These are phyloP conservation scores for Microcebus ravelobensis DNA, from an alignment of 2,113 vertebrate species.

Conservation along the genomic window DNA sequence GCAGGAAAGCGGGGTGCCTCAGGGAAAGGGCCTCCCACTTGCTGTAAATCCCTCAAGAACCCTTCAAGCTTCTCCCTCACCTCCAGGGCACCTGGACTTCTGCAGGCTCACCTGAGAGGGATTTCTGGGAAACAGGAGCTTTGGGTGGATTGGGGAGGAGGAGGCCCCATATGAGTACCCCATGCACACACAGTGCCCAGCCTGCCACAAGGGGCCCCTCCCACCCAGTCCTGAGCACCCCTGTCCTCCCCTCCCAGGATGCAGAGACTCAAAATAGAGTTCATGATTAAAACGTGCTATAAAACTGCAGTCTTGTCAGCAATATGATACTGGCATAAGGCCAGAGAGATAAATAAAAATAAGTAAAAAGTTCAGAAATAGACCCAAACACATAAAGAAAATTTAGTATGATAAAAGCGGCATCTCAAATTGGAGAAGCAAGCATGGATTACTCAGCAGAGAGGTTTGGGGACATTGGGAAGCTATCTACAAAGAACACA, in stretches of 20 bases:
- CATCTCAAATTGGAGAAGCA: background rate
- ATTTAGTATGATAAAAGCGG: background rate
- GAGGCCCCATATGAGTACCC: too few relatives aligned
- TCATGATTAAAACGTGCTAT: background rate
- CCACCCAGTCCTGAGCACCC: background rate
- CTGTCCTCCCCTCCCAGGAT: background rate
- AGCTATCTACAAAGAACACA: background rate
- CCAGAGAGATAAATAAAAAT: background rate
- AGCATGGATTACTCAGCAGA: background rate
- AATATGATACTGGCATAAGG: background rate
- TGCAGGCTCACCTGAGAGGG: background rate
- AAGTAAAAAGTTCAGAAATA: constrained; percentile 40
- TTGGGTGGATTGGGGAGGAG: background rate
- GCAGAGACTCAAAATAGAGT: background rate
- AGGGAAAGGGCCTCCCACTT: background rate
- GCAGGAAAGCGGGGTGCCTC: background rate
- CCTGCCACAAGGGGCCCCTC: background rate
- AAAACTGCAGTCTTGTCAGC: constrained; percentile 8
- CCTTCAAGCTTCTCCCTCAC: background rate
- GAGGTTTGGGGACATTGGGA: background rate
- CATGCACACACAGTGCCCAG: background rate
- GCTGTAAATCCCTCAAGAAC: background rate
- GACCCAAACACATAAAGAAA: background rate
- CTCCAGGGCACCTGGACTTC: background rate
- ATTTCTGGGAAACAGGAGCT: background rate